phyloP scores from a whole-genome alignment of 2,113 vertebrate genomes.

The Gorsachius goisagi region DNA sequence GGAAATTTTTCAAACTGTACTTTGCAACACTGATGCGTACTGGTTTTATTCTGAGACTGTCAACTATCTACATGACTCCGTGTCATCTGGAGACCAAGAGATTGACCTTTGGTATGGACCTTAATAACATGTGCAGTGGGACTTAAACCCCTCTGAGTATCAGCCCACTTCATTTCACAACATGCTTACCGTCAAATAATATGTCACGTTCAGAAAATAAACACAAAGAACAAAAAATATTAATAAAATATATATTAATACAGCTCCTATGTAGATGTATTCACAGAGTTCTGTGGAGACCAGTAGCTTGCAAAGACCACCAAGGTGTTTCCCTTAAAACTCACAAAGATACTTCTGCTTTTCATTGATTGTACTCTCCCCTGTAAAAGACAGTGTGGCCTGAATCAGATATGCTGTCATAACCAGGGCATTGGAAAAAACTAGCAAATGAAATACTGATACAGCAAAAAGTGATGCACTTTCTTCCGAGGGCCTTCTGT shows the following conservation, averaged over 20 bases:
- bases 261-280: neutral
- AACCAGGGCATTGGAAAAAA: neutral
- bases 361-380: neutral
- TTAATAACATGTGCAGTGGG: neutral
- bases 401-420: neutral
- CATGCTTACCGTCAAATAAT: neutral
- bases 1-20: neutral
- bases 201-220: neutral
- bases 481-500: neutral
- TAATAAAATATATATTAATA: neutral
- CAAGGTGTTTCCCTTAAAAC: neutral
- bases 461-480: neutral
- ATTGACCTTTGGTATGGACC: neutral
- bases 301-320: neutral
- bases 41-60: neutral
- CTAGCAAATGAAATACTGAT: neutral
- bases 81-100: neutral
- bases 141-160: neutral
- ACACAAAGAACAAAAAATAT: neutral
- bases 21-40: neutral
- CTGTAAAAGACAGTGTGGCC: neutral
- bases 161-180: neutral
- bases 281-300: neutral
- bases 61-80: neutral
- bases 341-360: neutral